These are phyloP conservation scores for Rhegmatorhina hoffmannsi DNA, from an alignment of 2,113 vertebrate genomes.

Conservation along the genomic window DNA sequence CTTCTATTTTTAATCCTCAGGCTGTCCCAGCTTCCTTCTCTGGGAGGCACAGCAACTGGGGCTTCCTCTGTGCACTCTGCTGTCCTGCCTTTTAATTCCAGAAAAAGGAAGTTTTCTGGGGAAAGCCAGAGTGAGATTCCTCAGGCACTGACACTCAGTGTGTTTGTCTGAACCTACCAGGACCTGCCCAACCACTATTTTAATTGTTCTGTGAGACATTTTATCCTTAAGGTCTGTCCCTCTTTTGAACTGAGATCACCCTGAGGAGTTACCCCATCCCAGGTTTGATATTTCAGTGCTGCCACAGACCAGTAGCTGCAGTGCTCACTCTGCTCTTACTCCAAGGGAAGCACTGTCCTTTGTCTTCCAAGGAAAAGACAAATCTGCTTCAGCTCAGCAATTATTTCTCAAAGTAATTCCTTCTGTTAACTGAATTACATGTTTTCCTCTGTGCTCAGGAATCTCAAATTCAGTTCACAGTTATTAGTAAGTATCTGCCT, in stretches of 20 bases:
- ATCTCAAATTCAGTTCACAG: background rate
- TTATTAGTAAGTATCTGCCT: background rate
- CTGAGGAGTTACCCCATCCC: background rate
- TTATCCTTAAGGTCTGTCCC: background rate
- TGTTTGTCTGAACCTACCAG: rapidly evolving
- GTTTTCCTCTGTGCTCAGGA: background rate
- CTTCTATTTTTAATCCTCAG: background rate
- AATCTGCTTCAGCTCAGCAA: background rate
- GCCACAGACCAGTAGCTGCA: background rate
- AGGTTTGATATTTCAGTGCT: background rate
- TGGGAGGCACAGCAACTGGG: background rate
- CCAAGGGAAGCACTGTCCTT: background rate
- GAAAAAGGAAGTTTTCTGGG: background rate
- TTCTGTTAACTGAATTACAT: background rate
- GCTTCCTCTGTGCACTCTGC: background rate
- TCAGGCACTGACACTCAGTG: rapidly evolving
- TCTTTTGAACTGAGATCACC: background rate
- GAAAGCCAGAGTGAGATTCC: background rate
- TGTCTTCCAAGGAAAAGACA: background rate
- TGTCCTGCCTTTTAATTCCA: background rate
- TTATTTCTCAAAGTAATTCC: background rate
- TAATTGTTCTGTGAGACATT: background rate
- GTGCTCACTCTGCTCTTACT: background rate
- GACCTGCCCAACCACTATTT: background rate
- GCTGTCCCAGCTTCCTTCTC: background rate